Base-by-base conservation (phyloP, 2,888 invertebrate genomes). In the Phortica okadai region DNA sequence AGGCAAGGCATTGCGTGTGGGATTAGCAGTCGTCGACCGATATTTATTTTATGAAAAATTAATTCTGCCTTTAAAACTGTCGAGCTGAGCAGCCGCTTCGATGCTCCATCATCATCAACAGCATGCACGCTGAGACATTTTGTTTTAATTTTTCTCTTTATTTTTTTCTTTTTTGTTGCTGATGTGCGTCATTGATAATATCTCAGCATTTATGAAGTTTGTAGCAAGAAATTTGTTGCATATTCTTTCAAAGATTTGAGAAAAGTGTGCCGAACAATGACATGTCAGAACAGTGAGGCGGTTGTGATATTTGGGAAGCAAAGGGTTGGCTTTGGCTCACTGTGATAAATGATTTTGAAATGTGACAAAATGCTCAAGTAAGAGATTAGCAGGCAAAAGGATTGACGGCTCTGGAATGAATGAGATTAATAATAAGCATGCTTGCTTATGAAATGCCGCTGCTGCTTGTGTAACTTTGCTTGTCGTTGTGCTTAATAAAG, bases 31-130 rank as follows among this genome's bases (percentile, higher is more conserved):
- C 85, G 50, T 50, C 50, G 76, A 78, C 88, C 83, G 86, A 87
- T 88, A 89, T 89, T 89, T 88, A 89, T 89, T 84, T 88, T 88
- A 89, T 88, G 88, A 87, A 88, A 84, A 89, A 89, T 87, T 83
- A 84, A 87, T 87, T 87, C 84, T 83, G 84, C 83, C 81, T 79
- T 78, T 78, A 83, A 75, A 67, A 62, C 58, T 78, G 50, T 50
- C 76, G 74, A 73, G 42, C 58, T 33, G 33, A 33, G 33, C 33
- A 33, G 33, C 33, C 50, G 50, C 6, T 6, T 50, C 14, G 50
- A 50, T 6, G 50, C 50, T 50, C 14, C 50, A 50, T 50, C 50
- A 50, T 50, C 50, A 50, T 50, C 50, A 14, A 11, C 50, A 8
- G 50, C 50, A 50, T 50, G 10, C 8, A 14, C 50, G 14, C 33